A percentile compares a stretch with the other conserved stretches of the same genome.
Evolutionary conservation across 1,140 invertebrate genomes (phyloP).

Genomic region (Lucilia sericata): DNA sequence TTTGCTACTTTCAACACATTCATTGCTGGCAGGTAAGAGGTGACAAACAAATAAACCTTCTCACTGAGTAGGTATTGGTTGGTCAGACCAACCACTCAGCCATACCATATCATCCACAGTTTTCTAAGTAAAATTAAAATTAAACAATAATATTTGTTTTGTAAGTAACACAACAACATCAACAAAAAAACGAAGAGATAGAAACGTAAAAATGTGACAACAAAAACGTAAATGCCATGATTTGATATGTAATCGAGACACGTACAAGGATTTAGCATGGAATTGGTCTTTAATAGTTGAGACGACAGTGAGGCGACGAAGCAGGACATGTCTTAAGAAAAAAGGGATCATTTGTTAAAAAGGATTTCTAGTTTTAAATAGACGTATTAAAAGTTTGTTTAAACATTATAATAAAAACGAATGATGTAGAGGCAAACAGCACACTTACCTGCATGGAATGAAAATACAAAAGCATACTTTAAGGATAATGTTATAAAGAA

Average conservation of each 20-base stretch:
- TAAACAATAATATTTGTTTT: slow-evolving; percentile 1
- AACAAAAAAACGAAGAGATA: background rate
- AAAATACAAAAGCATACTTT: background rate
- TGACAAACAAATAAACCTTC: background rate
- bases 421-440: background rate
- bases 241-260: slow-evolving; percentile 33
- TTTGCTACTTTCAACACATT: slow-evolving; percentile 2
- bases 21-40: background rate
- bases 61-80: background rate
- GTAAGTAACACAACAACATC: background rate
- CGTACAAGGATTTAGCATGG: slow-evolving; percentile 30
- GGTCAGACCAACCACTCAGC: background rate
- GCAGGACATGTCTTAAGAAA: background rate
- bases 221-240: slow-evolving; percentile 16
- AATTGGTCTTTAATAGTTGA: slow-evolving; percentile 33
- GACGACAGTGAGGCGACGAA: background rate
- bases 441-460: too few relatives aligned
- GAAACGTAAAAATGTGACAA: background rate
- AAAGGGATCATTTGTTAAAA: background rate
- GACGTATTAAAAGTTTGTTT: background rate
- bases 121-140: background rate
- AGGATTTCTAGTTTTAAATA: background rate
- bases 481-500: background rate
- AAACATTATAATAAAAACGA: slow-evolving; percentile 10
- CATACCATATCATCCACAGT: background rate